Evolutionary conservation across 37 sponge, comb jelly and placozoan species (phyloP), one percentile per base, ranked within the genome.

Genomic region (Axinella damicornis): DNA sequence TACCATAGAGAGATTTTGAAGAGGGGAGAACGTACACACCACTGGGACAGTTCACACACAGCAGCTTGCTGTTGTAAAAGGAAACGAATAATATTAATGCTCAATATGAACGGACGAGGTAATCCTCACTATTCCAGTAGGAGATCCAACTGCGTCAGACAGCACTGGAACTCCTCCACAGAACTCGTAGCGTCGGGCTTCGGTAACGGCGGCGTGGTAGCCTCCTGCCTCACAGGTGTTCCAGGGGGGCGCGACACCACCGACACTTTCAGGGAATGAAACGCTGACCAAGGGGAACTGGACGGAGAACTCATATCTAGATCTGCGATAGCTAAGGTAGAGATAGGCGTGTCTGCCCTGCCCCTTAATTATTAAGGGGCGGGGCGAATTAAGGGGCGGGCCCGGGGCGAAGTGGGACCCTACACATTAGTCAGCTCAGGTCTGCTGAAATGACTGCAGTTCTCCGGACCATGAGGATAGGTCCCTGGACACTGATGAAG

Each of bases 11-110:
- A 70, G 84, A 77, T 36, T 87, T 83, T 38, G 73, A 32, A 0
- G 93, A 92, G 31, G 88, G 93, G 1, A 87, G 61, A 2, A 92
- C 75, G 56, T 83, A 88, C 34, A 92, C 85, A 19, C 88, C 88
- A 40, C 34, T 61, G 16, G 82, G 73, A 70, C 64, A 54, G 30
- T 91, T 76, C 57, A 82, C 31, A 20, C 41, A 41, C 28, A 91
- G 53, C 40, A 88, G 76, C 38, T 88, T 88, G 34, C 88, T 88
- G 61, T 31, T 12, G 11, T 24, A 56, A 35, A 11, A 15, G 53
- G 37, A 20, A 16, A n/a, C 61, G 58, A 15, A 20, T 73, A 38
- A 19, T 13, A 27, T 22, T n/a, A n/a, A n/a, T n/a, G n/a, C n/a
- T 46, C 46, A 46, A 12, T 9, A 46, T 12, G 46, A 46, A 46